Evolutionary conservation across 2,113 vertebrate species (phyloP), one percentile per base, ranked within the genome.

Genomic region (Platysteira castanea): DNA sequence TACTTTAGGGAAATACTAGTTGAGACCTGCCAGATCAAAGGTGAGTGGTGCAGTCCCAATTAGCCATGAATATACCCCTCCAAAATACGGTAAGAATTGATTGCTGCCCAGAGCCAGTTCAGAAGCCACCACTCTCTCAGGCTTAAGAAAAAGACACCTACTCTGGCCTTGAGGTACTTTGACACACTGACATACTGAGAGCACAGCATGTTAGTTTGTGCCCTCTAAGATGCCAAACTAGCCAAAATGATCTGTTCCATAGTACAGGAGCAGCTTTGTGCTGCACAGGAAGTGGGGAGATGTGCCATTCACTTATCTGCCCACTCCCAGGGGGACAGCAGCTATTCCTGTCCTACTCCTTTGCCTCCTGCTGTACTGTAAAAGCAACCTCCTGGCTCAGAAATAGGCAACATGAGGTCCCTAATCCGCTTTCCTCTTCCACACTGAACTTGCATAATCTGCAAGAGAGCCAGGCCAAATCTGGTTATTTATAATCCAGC

Each of bases 401-500:
- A 83, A 73, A 73, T 3, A 65, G 50, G 56, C 64, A 86, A 63
- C 39, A 59, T 24, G 84, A 78, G 56, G 47, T 21, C 16, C 7
- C 57, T 89, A 89, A 93, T 79, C 71, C 0, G 1, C 82, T 86
- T 93, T 90, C 15, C 13, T 79, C 57, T 84, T 96, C 50, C n/a
- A 73, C 42, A 41, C 6, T 84, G 60, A 80, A 93, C 2, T 67
- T 90, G 50, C 50, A 52, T 92, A 88, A 95, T 84, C 90, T 2
- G 0, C 27, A 19, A 69, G 50, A 69, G 6, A 86, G 16, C 12
- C 46, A 74, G 59, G 59, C 46, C 59, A 94, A 75, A 84, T 83
- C 78, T 90, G 69, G n/a, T 80, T 93, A 42, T 92, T 93, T 90
- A 86, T 74, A 86, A 96, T 74, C 54, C 54, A 77, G 50, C 23